phyloP scores from a whole-genome alignment of 2,113 vertebrate species.

The Amphiprion percula region DNA sequence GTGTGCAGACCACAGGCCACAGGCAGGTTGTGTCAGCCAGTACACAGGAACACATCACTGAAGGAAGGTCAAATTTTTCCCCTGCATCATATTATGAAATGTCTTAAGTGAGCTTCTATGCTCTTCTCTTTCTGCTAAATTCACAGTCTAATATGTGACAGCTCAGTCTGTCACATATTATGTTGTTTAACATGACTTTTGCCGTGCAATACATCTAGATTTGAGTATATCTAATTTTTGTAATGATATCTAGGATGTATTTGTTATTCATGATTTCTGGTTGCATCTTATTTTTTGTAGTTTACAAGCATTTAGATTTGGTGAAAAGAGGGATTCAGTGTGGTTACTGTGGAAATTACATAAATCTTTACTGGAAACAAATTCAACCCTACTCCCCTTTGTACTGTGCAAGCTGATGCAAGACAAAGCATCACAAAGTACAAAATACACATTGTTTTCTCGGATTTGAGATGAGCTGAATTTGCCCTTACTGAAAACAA shows the following conservation, averaged over 20 bases:
- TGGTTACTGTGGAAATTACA: neutral
- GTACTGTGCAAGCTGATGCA: neutral
- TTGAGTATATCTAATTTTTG: neutral
- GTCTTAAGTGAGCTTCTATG: neutral
- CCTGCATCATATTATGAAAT: neutral
- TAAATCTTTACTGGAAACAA: neutral
- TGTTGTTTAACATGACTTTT: neutral
- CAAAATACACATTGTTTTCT: neutral
- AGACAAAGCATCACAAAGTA: neutral
- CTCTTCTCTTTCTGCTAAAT: neutral
- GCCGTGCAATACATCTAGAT: neutral
- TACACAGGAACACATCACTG: neutral
- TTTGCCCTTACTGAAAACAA: neutral
- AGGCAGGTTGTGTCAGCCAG: neutral
- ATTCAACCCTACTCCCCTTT: neutral
- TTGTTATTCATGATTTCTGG: neutral
- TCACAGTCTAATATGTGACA: neutral
- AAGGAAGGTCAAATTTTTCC: neutral
- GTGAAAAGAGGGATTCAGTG: neutral
- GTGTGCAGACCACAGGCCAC: neutral
- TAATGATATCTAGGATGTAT: neutral
- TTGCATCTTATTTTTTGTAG: neutral
- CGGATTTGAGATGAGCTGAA: neutral
- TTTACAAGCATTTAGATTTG: neutral
- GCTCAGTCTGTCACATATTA: too few relatives aligned